Conservation (phyloP, 2,888 invertebrate genomes). For the Julus scanicus region DNA sequence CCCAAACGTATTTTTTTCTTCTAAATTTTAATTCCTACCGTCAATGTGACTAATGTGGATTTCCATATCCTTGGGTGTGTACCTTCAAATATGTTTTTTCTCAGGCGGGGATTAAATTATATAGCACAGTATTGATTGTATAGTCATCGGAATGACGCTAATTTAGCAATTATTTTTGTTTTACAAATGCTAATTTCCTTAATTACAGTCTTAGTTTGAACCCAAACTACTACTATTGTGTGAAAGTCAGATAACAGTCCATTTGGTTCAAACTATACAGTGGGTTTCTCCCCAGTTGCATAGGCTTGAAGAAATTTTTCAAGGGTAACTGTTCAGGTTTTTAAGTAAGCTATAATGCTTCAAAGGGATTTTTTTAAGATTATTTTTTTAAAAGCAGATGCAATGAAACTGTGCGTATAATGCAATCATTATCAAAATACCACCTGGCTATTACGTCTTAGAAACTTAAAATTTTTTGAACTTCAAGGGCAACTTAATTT, state of each 20-base stretch:
- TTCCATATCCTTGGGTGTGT: constrained; percentile 18
- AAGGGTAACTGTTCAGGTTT: constrained; percentile 2
- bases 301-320: neutral
- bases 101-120: constrained; percentile 3
- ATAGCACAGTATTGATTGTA: neutral
- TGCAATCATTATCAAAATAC: neutral
- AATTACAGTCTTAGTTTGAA: neutral
- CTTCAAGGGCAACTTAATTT: neutral
- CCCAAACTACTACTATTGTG: neutral
- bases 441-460: constrained; percentile 30
- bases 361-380: neutral
- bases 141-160: neutral
- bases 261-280: neutral
- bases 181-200: neutral
- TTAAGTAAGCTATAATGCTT: neutral
- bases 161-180: neutral
- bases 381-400: neutral
- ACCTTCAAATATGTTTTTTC: neutral
- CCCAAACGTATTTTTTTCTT: neutral
- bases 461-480: neutral
- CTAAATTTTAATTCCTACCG: neutral
- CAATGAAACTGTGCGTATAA: neutral
- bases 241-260: neutral
- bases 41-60: neutral
- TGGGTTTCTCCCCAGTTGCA: constrained; percentile 2